Percentiles rank a stretch among this genome's conserved stretches.
These are phyloP conservation scores for Anthophora plumipes DNA, from an alignment of 2,888 invertebrate species.

Conservation along the genomic window DNA sequence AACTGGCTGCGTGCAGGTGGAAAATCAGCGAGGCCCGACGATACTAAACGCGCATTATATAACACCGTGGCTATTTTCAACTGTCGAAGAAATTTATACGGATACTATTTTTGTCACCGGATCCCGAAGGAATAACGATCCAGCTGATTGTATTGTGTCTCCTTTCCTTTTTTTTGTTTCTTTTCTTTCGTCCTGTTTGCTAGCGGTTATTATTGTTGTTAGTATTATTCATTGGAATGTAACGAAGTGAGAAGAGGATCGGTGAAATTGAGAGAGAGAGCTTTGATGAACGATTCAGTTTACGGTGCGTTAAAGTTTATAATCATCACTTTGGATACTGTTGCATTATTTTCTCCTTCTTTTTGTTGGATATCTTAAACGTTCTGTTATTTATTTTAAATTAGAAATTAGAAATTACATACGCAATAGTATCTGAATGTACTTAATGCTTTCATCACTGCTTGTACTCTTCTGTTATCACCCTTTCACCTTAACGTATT, in stretches of 20 bases:
- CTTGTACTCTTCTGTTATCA: no score
- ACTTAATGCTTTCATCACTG: no score
- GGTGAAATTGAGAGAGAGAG: no score
- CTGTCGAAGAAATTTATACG: slow-evolving; percentile 16
- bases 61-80: slow-evolving; percentile 25
- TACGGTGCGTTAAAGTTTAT: neutral
- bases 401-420: no score
- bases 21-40: slow-evolving; percentile 48
- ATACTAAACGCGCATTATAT: slow-evolving; percentile 44
- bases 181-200: neutral
- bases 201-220: no score
- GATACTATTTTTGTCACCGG: neutral
- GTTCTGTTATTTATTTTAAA: no score
- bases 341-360: neutral
- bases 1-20: slow-evolving; percentile 52
- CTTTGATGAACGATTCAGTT: neutral
- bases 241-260: neutral
- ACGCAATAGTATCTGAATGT: no score
- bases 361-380: neutral
- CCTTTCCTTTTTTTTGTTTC: neutral
- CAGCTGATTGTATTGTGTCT: neutral
- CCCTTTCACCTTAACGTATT: no score
- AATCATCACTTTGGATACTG: neutral
- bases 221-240: neutral
- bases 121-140: neutral